Evolutionary conservation across 2,113 vertebrate genomes (phyloP), one percentile per base, ranked within the genome.

Genomic region (Alligator sinensis): DNA sequence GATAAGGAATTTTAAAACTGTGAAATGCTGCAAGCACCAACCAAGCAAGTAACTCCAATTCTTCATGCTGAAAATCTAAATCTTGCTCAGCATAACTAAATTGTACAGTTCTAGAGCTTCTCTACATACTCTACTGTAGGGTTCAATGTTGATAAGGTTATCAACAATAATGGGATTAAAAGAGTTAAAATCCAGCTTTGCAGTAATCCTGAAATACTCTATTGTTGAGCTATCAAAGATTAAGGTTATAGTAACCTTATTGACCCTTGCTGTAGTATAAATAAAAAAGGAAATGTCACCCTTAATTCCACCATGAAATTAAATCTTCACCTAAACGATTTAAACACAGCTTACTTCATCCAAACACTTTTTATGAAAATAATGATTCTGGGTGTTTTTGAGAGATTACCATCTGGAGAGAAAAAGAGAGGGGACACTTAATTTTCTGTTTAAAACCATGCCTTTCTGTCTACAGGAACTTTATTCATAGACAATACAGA

Each of bases 231-330:
- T 82, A 82, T 96, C 96, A 94, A 97, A 98, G 97, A 97, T 96
- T 92, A 97, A 97, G 96, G 94, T 97, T 97, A 96, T 82, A 91
- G 87, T 96, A 97, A 97, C 96, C 97, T 97, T 97, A 97, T 97
- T 98, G 97, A 97, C 96, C 96, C 96, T 97, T 96, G 14, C 1
- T 94, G 89, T 94, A 94, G 87, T 90, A 77, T 96, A 97, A 98
- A 97, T 91, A 95, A 97, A 97, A 47, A 92, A 94, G 84, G 89
- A 97, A 97, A 97, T 97, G 96, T 96, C 97, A 97, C 34, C 90
- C 74, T 94, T 96, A 96, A 97, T 96, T 94, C 93, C 94, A 95
- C 90, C 84, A 96, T 94, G 94, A 96, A 97, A 97, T 97, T 94
- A 96, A 97, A 97, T 97, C 96, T 92, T 97, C 72, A 54, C 79